A percentile compares a stretch with the other conserved stretches of the same genome.
phyloP scores from a whole-genome alignment of 2,797 vertebrate genomes.

The Pitangus sulphuratus region DNA sequence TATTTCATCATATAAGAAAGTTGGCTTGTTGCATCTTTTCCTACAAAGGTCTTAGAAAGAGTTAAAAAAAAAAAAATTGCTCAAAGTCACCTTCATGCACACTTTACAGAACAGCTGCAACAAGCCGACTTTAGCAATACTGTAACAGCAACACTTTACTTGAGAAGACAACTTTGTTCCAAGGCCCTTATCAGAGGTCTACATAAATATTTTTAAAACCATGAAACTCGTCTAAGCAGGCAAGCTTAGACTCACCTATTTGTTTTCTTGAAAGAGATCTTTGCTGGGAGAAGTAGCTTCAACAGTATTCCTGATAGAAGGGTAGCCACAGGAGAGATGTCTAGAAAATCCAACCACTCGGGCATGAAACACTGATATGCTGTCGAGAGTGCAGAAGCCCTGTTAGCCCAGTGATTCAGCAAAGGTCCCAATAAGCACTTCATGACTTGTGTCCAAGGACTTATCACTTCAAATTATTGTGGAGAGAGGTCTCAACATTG shows the following conservation, averaged over 20 bases:
- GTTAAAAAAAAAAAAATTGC: not conserved
- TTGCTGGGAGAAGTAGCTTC: not conserved
- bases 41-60: not conserved
- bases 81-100: not conserved
- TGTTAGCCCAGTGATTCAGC: fast-evolving
- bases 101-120: not conserved
- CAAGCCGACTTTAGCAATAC: not conserved
- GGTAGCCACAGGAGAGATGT: not conserved
- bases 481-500: not conserved
- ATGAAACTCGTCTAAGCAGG: not conserved
- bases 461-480: not conserved
- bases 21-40: not conserved
- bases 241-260: not conserved
- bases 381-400: not conserved
- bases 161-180: not conserved
- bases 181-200: not conserved
- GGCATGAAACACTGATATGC: fast-evolving
- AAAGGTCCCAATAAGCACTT: not conserved
- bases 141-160: not conserved
- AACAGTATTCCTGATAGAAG: not conserved
- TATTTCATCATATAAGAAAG: not conserved
- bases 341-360: not conserved
- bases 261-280: not conserved
- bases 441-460: not conserved
- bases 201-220: not conserved